A percentile compares a stretch with the other conserved stretches of the same genome.
Conservation (phyloP, 2,113 vertebrate genomes). For the Notothenia coriiceps region DNA sequence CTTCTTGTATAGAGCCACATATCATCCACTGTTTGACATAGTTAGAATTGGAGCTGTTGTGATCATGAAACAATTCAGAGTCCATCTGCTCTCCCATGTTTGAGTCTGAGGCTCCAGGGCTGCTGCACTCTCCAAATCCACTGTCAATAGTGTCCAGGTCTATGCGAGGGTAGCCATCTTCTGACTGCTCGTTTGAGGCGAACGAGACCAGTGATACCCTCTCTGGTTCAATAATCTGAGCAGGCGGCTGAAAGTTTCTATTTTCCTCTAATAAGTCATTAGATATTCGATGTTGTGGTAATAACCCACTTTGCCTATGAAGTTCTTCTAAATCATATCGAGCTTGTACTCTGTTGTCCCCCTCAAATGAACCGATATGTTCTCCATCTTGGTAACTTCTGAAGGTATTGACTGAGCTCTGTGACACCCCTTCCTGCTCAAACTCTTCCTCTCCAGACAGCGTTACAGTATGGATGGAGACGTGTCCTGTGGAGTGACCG, state of each 20-base stretch:
- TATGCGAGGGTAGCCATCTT: slow-evolving; percentile 86
- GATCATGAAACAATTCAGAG: slow-evolving; percentile 51
- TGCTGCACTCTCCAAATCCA: slow-evolving; percentile 92
- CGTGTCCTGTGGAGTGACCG: slow-evolving; percentile 79
- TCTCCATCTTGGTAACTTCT: slow-evolving; percentile 49
- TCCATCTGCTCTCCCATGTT: slow-evolving; percentile 60
- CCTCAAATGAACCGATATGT: slow-evolving; percentile 73
- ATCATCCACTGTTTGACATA: slow-evolving; percentile 95
- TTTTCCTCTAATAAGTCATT: slow-evolving; percentile 6
- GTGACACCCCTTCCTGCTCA: slow-evolving; percentile 70
- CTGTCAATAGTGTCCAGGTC: slow-evolving; percentile 97
- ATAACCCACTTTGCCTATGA: slow-evolving; percentile 44
- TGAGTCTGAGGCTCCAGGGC: slow-evolving; percentile 87
- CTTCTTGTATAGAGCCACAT: slow-evolving; percentile 51
- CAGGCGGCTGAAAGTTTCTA: slow-evolving; percentile 75
- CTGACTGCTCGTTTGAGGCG: slow-evolving; percentile 75
- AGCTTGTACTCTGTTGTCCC: slow-evolving; percentile 31
- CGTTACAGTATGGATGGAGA: slow-evolving; percentile 90
- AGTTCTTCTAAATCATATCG: slow-evolving; percentile 16
- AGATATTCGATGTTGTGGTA: slow-evolving; percentile 45
- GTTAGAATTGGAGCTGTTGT: slow-evolving; percentile 83
- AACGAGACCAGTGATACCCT: slow-evolving; percentile 84
- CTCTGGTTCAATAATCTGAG: slow-evolving; percentile 77
- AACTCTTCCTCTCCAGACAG: slow-evolving; percentile 81
- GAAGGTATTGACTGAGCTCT: slow-evolving; percentile 38